Evolutionary conservation across 2,888 invertebrate genomes (phyloP).

Genomic region (Eupithecia pulchellata): DNA sequence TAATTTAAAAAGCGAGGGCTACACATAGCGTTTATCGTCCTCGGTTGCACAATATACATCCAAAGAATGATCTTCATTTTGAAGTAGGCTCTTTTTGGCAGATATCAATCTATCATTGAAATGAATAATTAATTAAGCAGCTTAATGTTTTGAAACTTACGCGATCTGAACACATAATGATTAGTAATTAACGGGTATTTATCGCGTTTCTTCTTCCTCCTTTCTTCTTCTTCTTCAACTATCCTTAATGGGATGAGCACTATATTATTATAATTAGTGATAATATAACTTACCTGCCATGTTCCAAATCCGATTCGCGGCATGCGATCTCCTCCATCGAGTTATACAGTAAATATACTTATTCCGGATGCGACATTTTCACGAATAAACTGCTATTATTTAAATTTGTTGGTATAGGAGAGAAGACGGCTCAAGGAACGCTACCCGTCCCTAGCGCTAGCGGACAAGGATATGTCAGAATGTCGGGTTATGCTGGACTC

Average conservation of each 20-base stretch:
- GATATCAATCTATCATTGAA: too few species aligned
- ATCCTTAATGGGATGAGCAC: not conserved
- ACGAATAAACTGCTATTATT: constrained; percentile 29
- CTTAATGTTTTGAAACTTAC: too few species aligned
- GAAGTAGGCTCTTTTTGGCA: too few species aligned
- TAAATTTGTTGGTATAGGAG: constrained; percentile 84
- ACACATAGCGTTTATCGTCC: too few species aligned
- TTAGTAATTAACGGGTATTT: too few species aligned
- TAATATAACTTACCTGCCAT: constrained; percentile 88
- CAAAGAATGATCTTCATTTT: too few species aligned
- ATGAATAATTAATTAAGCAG: too few species aligned
- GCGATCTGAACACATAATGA: too few species aligned
- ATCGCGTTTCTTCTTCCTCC: too few species aligned
- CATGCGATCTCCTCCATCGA: constrained; percentile 86
- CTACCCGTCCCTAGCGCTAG: constrained; percentile 91
- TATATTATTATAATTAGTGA: constrained; percentile 6
- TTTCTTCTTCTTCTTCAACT: too few species aligned
- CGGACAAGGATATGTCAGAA: constrained; percentile 90
- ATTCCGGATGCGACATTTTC: constrained; percentile 65
- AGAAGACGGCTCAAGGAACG: constrained; percentile 92
- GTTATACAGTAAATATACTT: constrained; percentile 55
- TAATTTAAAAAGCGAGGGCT: too few species aligned
- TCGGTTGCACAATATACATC: too few species aligned
- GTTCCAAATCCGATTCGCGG: constrained; percentile 91
- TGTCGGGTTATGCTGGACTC: constrained; percentile 92